Percentiles rank a stretch among this genome's conserved stretches.
phyloP scores from a whole-genome alignment of 2,888 invertebrate genomes.

The Gasteruption jaculator region DNA sequence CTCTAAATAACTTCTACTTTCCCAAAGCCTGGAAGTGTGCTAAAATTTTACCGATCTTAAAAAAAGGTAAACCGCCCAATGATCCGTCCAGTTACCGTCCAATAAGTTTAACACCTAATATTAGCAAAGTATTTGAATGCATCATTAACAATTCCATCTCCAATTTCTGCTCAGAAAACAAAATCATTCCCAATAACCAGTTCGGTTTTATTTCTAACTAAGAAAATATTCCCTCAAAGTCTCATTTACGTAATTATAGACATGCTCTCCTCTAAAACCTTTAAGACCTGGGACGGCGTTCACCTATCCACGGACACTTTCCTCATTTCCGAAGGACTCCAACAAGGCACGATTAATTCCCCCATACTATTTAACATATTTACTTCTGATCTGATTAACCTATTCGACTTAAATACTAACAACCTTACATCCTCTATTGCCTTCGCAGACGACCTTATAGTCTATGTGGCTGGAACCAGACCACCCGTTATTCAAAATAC shows the following conservation, averaged over 20 bases:
- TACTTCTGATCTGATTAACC: constrained; percentile 6
- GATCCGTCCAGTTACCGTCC: constrained; percentile 1
- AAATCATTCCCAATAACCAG: too few relatives aligned
- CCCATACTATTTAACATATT: constrained; percentile 17
- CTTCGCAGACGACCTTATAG: constrained; percentile 18
- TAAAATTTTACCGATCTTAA: constrained; percentile 4
- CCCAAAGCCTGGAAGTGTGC: neutral
- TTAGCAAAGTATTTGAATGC: constrained; percentile 9
- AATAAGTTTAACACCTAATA: constrained; percentile 1
- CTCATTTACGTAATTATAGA: too few relatives aligned
- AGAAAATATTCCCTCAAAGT: too few relatives aligned
- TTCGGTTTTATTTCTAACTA: too few relatives aligned
- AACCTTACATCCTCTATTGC: constrained; percentile 8
- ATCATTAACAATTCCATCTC: too few relatives aligned
- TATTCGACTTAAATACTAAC: constrained; percentile 5
- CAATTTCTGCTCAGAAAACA: too few relatives aligned
- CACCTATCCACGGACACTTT: neutral
- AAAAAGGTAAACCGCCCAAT: constrained; percentile 4
- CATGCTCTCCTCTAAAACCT: neutral
- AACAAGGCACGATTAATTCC: too few relatives aligned
- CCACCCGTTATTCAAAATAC: too few relatives aligned
- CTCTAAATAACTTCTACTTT: too few relatives aligned
- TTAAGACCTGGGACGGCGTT: neutral
- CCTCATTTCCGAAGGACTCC: too few relatives aligned
- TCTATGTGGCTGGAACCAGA: constrained; percentile 10